A percentile compares a stretch with the other conserved stretches of the same genome.
These are phyloP conservation scores for Bombus turneri DNA, from an alignment of 1,140 invertebrate species.

Conservation along the genomic window DNA sequence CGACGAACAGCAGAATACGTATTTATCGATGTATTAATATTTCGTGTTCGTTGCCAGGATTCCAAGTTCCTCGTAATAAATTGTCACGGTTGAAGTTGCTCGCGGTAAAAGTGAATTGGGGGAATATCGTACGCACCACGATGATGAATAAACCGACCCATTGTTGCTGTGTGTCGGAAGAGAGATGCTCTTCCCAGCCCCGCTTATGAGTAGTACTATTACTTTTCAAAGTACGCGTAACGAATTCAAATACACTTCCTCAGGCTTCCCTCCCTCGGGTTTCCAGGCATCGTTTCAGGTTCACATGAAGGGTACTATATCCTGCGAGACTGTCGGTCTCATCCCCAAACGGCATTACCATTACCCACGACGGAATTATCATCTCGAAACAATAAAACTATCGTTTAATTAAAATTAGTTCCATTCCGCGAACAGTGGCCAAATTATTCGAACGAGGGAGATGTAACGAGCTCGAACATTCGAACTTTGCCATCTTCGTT, in stretches of 20 bases:
- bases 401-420: slow-evolving; percentile 22
- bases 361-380: slow-evolving; percentile 19
- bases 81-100: slow-evolving; percentile 22
- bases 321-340: neutral
- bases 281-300: slow-evolving; percentile 2
- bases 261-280: neutral
- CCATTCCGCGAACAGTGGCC: slow-evolving; percentile 6
- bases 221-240: slow-evolving; percentile 42
- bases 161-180: slow-evolving; percentile 12
- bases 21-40: neutral
- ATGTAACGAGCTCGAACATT: neutral
- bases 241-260: slow-evolving; percentile 25
- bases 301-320: slow-evolving; percentile 28
- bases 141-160: slow-evolving; percentile 19
- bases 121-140: neutral
- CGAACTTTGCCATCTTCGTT: neutral
- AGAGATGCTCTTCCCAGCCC: slow-evolving; percentile 24
- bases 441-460: neutral
- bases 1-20: neutral
- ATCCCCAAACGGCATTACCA: slow-evolving; percentile 7
- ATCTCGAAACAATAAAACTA: neutral
- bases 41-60: neutral
- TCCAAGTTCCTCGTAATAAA: slow-evolving; percentile 14
- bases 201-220: slow-evolving; percentile 2
- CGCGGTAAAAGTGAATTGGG: slow-evolving; percentile 32